Base-by-base conservation (phyloP, 2,888 invertebrate genomes). In the Cetonia aurata region DNA sequence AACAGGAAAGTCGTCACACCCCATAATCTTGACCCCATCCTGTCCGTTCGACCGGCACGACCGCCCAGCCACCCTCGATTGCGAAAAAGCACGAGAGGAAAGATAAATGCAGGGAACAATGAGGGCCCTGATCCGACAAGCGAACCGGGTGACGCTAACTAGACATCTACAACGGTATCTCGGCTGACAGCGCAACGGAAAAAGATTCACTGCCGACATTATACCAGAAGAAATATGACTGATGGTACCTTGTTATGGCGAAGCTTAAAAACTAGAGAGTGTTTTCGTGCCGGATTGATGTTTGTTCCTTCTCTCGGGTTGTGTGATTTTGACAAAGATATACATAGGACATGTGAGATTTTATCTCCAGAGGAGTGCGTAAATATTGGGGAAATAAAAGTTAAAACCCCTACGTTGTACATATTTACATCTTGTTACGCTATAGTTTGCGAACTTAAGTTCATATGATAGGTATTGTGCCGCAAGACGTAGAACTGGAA, bases 81-180 rank as follows among this genome's bases (percentile, higher is more conserved):
- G 57, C 55, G 65, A 55, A 55, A 68, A 68, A 13, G 70, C 70
- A 69, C 70, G 71, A 71, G 67, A 70, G 69, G 70, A 73, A 73
- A 73, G 75, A 75, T 72, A 73, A 73, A 75, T 70, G 72, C 72
- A 69, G 71, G 71, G 71, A 69, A 74, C 74, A 75, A 75, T 75
- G 73, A 73, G 70, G 66, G 72, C 72, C 66, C 72, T 73, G 73
- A 74, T 75, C 74, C 73, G 75, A 75, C 75, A 75, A 75, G 73
- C 67, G 73, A 74, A 70, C 71, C 65, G 72, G 71, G 69, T 71
- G 74, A 74, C 75, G 72, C 71, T 73, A 74, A 75, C 74, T 72
- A 74, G 72, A 72, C 74, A 71, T 72, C 70, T 69, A 65, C 71
- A 69, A 70, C 70, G 56, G 71, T 71, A 75, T 73, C 72, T 62